Percentiles rank a stretch among this genome's conserved stretches.
phyloP scores from a whole-genome alignment of 2,113 vertebrate species.

The Chaetodon auriga region DNA sequence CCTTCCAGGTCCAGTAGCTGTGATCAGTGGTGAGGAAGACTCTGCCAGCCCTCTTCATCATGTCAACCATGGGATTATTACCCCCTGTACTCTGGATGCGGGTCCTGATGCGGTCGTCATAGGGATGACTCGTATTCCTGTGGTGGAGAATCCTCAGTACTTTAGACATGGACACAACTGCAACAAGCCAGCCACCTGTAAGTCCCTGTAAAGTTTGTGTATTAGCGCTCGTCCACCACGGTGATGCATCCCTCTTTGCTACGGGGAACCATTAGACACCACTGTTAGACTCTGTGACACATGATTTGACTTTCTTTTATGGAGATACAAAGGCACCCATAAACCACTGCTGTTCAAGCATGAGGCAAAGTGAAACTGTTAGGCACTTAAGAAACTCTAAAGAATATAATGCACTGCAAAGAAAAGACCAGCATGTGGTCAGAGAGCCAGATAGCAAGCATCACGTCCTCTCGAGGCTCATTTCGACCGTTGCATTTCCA shows the following conservation, averaged over 20 bases:
- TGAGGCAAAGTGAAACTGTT: background rate
- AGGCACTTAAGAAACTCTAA: background rate
- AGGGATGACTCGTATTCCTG: conserved; percentile 96
- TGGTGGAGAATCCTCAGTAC: conserved; percentile 98
- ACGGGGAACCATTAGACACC: background rate
- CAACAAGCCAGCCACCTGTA: conserved; percentile 97
- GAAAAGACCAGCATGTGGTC: conserved; percentile 41
- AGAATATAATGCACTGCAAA: conserved; percentile 1
- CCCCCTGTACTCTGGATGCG: conserved; percentile 91
- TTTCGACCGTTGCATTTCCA: conserved; percentile 13
- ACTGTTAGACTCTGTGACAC: background rate
- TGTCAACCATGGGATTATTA: conserved; percentile 96
- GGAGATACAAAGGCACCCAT: background rate
- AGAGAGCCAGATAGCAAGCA: conserved; percentile 25
- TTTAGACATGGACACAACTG: conserved; percentile 97
- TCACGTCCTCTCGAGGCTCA: conserved; percentile 24
- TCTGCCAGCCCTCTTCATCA: conserved; percentile 98
- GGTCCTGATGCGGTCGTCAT: conserved; percentile 96
- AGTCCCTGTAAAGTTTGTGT: conserved; percentile 75
- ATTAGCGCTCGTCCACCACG: background rate
- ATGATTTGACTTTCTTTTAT: background rate
- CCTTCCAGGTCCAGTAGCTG: conserved; percentile 92
- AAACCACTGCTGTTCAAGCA: conserved; percentile 1
- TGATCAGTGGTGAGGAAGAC: conserved; percentile 98
- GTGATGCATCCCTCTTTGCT: background rate